phyloP scores from a whole-genome alignment of 2,797 vertebrate genomes.

The Craterocephalus amniculus region DNA sequence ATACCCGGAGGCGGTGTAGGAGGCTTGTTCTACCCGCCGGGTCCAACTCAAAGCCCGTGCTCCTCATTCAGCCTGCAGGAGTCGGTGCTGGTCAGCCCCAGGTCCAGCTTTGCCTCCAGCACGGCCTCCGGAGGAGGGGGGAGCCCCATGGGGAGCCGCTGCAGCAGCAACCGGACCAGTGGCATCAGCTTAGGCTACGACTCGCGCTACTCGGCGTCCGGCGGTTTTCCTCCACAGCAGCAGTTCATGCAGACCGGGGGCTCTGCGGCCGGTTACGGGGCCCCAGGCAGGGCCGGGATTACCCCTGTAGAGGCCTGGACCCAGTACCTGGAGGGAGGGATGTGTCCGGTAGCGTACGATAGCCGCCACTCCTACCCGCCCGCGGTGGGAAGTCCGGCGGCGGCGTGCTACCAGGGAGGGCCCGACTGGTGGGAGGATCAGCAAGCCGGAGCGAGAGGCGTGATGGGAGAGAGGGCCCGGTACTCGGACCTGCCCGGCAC shows the following conservation, averaged over 20 bases:
- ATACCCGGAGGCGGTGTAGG: slow-evolving; percentile 57
- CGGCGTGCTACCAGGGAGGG: slow-evolving; percentile 72
- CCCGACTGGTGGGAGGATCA: slow-evolving; percentile 84
- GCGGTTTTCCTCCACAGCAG: slow-evolving; percentile 76
- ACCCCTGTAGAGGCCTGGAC: slow-evolving; percentile 81
- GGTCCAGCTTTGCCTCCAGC: slow-evolving; percentile 90
- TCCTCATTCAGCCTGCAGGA: slow-evolving; percentile 88
- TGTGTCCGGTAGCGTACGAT: slow-evolving; percentile 74
- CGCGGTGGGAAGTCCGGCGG: slow-evolving; percentile 82
- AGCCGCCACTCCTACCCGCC: slow-evolving; percentile 90
- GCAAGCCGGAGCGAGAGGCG: slow-evolving; percentile 49
- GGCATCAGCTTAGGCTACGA: slow-evolving; percentile 92
- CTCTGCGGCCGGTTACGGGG: slow-evolving; percentile 54
- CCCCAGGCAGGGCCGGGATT: slow-evolving; percentile 53
- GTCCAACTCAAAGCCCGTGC: slow-evolving; percentile 82
- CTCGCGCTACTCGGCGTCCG: slow-evolving; percentile 79
- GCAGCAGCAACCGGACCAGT: slow-evolving; percentile 91
- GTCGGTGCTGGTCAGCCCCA: slow-evolving; percentile 85
- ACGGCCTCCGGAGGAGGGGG: slow-evolving; percentile 86
- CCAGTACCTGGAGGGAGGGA: slow-evolving; percentile 78
- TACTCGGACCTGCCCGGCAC: slow-evolving; percentile 84
- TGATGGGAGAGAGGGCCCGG: slow-evolving; percentile 71
- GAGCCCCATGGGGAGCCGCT: slow-evolving; percentile 86
- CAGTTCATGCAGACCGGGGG: slow-evolving; percentile 68
- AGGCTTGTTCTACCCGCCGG: slow-evolving; percentile 76